Evolutionary conservation across 2,888 invertebrate genomes (phyloP).

Genomic region (Cetonia aurata): DNA sequence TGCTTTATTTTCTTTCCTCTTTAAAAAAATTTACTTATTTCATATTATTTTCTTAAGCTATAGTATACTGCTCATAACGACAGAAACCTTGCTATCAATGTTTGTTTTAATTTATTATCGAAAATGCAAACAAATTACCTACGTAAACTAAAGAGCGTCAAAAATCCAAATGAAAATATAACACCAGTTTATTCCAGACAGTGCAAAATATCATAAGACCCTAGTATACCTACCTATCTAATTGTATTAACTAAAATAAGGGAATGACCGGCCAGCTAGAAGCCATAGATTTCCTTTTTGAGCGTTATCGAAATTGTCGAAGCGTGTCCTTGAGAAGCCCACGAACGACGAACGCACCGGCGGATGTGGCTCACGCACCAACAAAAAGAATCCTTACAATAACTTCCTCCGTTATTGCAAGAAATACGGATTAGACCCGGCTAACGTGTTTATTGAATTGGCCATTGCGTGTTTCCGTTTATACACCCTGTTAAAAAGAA

Average conservation of each 20-base stretch:
- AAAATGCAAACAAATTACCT: too few relatives aligned
- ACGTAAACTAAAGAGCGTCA: too few relatives aligned
- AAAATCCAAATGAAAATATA: too few relatives aligned
- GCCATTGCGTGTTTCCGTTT: slow-evolving; percentile 12
- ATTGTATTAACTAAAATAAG: slow-evolving; percentile 30
- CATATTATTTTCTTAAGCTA: too few relatives aligned
- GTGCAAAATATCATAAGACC: neutral
- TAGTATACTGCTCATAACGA: too few relatives aligned
- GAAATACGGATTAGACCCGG: slow-evolving; percentile 40
- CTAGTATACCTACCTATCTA: neutral
- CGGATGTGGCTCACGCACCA: slow-evolving; percentile 52
- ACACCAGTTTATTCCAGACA: neutral
- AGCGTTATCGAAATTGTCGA: slow-evolving; percentile 51
- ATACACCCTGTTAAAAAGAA: neutral
- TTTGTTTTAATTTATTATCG: too few relatives aligned
- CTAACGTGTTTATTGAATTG: slow-evolving; percentile 24
- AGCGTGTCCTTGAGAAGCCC: slow-evolving; percentile 51
- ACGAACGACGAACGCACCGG: slow-evolving; percentile 45
- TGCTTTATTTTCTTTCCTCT: too few relatives aligned
- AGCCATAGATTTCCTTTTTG: slow-evolving; percentile 47
- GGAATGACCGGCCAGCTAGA: slow-evolving; percentile 26
- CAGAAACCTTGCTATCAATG: too few relatives aligned
- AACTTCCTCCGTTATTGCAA: slow-evolving; percentile 45
- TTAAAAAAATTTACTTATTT: too few relatives aligned
- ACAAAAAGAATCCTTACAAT: slow-evolving; percentile 49